Evolutionary conservation across 2,888 invertebrate species (phyloP).

Genomic region (Pheosia gnoma): DNA sequence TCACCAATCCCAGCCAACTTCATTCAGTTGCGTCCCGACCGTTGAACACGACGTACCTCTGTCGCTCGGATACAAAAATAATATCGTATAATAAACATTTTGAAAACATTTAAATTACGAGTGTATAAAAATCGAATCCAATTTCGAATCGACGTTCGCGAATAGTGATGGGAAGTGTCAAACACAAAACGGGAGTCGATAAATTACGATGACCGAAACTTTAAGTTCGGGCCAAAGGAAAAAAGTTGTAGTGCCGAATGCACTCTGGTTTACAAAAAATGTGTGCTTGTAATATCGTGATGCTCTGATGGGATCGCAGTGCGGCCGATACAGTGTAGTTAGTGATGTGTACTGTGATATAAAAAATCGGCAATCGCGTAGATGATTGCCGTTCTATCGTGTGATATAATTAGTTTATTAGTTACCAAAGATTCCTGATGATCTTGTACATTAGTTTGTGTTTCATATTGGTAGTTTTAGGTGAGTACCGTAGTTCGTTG

Average conservation of each 20-base stretch:
- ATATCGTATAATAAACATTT: slow-evolving; percentile 74
- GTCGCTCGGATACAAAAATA: slow-evolving; percentile 58
- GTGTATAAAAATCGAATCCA: slow-evolving; percentile 62
- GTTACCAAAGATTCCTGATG: slow-evolving; percentile 84
- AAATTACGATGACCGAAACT: slow-evolving; percentile 78
- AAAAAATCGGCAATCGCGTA: slow-evolving; percentile 77
- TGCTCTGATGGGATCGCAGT: slow-evolving; percentile 82
- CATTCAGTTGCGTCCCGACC: slow-evolving; percentile 77
- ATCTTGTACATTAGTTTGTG: slow-evolving; percentile 84
- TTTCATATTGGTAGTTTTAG: slow-evolving; percentile 84
- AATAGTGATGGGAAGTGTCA: slow-evolving; percentile 69
- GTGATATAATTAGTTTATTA: slow-evolving; percentile 83
- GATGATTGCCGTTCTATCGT: slow-evolving; percentile 77
- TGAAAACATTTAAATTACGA: slow-evolving; percentile 59
- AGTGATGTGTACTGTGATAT: slow-evolving; percentile 83
- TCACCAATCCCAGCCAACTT: slow-evolving; percentile 78
- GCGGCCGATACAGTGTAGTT: slow-evolving; percentile 76
- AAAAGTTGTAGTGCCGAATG: slow-evolving; percentile 78
- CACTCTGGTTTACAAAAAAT: slow-evolving; percentile 75
- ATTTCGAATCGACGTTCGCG: slow-evolving; percentile 48
- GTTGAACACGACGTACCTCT: slow-evolving; percentile 62
- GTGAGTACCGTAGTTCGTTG: slow-evolving; percentile 62
- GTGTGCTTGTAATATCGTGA: slow-evolving; percentile 76
- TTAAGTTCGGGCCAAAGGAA: slow-evolving; percentile 71
- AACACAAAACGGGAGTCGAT: slow-evolving; percentile 40